Conservation (phyloP, 2,113 vertebrate genomes). For the Lamprologus callipterus region DNA sequence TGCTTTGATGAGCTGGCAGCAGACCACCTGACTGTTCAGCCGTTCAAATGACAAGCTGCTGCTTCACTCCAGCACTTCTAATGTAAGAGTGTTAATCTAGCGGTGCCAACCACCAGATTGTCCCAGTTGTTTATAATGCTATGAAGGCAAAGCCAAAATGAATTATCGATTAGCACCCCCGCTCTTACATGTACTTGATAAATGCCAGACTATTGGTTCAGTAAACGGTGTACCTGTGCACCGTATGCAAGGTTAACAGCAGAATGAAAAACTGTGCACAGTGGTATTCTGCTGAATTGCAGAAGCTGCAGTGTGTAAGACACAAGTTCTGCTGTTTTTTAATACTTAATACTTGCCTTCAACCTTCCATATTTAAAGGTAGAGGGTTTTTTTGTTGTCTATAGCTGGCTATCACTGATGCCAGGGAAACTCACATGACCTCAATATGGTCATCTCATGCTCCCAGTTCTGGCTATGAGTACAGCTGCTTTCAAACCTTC, state of each 20-base stretch:
- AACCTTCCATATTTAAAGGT: not conserved
- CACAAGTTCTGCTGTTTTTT: not conserved
- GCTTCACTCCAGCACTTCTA: not conserved
- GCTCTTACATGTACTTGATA: not conserved
- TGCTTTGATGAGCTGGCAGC: constrained; percentile 46
- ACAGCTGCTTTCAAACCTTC: not conserved
- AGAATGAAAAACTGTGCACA: not conserved
- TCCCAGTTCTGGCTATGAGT: not conserved
- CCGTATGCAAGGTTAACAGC: not conserved
- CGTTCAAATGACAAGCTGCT: constrained; percentile 18
- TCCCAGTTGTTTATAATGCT: not conserved
- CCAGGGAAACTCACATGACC: not conserved
- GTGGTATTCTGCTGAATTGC: not conserved
- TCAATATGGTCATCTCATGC: not conserved
- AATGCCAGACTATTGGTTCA: not conserved
- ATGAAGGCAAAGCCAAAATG: constrained; percentile 2
- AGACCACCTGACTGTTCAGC: not conserved
- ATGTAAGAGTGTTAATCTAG: not conserved
- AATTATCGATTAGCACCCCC: constrained; percentile 14
- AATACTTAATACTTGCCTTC: not conserved
- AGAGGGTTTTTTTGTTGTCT: not conserved
- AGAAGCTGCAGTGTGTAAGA: not conserved
- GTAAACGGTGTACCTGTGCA: not conserved
- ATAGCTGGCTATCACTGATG: not conserved
- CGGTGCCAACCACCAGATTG: not conserved